These are phyloP conservation scores for Nematolebias whitei DNA, from an alignment of 2,113 vertebrate genomes.

Conservation along the genomic window DNA sequence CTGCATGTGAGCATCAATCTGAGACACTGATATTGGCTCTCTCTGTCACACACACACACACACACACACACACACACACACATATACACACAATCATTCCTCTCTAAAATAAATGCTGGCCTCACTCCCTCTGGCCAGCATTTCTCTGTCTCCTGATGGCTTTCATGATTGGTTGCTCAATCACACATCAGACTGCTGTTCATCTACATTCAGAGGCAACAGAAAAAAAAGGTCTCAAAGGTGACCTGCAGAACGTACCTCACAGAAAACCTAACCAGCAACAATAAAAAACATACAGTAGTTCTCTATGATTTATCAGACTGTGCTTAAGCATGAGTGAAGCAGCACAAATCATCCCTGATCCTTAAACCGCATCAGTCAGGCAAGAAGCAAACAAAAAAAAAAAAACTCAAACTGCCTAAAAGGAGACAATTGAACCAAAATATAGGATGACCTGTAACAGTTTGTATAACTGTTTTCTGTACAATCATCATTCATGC, in stretches of 20 bases:
- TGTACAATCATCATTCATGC: too few species aligned
- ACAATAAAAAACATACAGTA: background rate
- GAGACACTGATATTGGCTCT: slow-evolving; percentile 18
- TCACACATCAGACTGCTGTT: slow-evolving; percentile 5
- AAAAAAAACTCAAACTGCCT: too few species aligned
- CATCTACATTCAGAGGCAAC: background rate
- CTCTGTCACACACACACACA: background rate
- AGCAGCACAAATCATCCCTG: slow-evolving; percentile 24
- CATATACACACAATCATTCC: background rate
- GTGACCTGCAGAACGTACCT: background rate
- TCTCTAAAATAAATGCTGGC: slow-evolving; percentile 7
- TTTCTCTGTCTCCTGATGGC: slow-evolving; percentile 2
- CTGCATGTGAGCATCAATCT: slow-evolving; percentile 46
- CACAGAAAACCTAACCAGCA: background rate
- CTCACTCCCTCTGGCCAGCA: background rate
- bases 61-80: background rate
- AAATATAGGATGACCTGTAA: background rate
- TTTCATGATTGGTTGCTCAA: slow-evolving; percentile 8
- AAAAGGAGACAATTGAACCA: background rate
- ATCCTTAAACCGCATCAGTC: slow-evolving; percentile 10
- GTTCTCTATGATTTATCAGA: background rate
- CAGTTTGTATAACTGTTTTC: background rate
- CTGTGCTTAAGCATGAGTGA: slow-evolving; percentile 17
- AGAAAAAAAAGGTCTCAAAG: background rate
- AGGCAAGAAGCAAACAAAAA: slow-evolving; percentile 1